These are phyloP conservation scores for Anorthoa munda DNA, from an alignment of 2,888 invertebrate genomes.

Conservation along the genomic window DNA sequence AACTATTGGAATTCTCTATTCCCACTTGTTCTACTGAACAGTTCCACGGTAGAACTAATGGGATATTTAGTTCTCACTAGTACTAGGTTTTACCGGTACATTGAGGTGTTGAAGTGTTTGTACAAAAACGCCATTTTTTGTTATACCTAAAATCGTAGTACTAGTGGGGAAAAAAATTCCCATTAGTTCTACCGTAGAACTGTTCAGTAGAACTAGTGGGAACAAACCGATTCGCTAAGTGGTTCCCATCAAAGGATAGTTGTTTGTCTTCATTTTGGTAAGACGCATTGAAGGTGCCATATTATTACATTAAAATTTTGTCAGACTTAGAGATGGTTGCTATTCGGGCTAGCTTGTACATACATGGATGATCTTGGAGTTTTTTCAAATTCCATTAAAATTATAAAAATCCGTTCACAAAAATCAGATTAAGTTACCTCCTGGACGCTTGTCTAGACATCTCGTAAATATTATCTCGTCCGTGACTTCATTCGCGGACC, in stretches of 20 bases:
- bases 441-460: conserved; percentile 61
- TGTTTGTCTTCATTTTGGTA: background rate
- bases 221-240: conserved; percentile 14
- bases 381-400: background rate
- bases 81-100: too few relatives aligned
- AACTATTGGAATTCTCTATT: too few relatives aligned
- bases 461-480: conserved; percentile 69
- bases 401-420: conserved; percentile 18
- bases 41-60: too few relatives aligned
- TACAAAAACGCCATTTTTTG: too few relatives aligned
- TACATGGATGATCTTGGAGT: conserved; percentile 1
- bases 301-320: background rate
- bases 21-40: too few relatives aligned
- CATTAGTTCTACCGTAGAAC: too few relatives aligned
- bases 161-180: too few relatives aligned
- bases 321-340: background rate
- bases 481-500: conserved; percentile 73
- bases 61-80: too few relatives aligned
- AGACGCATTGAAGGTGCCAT: conserved; percentile 15
- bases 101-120: too few relatives aligned
- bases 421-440: conserved; percentile 43
- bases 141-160: too few relatives aligned
- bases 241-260: conserved; percentile 6
- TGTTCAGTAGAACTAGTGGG: too few relatives aligned
- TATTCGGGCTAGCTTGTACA: background rate